Evolutionary conservation across 1,140 invertebrate species (phyloP), one percentile per base, ranked within the genome.

Genomic region (Nomia melanderi): DNA sequence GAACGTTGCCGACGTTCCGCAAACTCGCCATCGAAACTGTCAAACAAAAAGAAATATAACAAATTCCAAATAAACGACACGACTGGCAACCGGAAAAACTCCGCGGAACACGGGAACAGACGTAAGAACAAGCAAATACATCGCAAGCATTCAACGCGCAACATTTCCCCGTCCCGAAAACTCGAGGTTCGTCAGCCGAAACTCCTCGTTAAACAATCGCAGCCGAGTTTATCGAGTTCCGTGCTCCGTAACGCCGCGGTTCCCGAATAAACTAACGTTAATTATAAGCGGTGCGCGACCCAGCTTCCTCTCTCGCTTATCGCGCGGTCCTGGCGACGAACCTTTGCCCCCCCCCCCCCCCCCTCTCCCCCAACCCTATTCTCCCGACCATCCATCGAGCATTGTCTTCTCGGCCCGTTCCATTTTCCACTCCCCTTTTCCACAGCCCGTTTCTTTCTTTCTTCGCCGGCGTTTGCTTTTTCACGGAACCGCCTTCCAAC

Each of bases 191-290:
- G 63, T 75, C 65, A 31, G 66, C 59, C 54, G 50, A 60, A 74
- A 82, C 82, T 75, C 47, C 57, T 53, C 59, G 41, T 79, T 66
- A 75, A 83, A 83, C 60, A 69, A 83, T 54, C 76, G 75, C 44
- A 39, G 50, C 50, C 36, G 63, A 67, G 72, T 79, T 83, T 83
- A 83, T 82, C 60, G 60, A 75, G 65, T 83, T 71, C 57, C 60
- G 27, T 17, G 53, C 33, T 23, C 41, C 9, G 56, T 33, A 44
- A 53, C n/a, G 54, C 25, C 36, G 50, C 20, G 41, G 41, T 31
- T 17, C 41, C 29, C 41, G 80, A 66, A 78, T 74, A 78, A 82
- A 75, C 76, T 63, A 71, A 63, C 65, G 59, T 83, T 83, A 67
- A 82, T 82, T 82, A 76, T 82, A 70, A 82, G 29, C 64, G 50